Evolutionary conservation across 37 sponge, comb jelly and placozoan species (phyloP).

Genomic region (Spongilla lacustris): DNA sequence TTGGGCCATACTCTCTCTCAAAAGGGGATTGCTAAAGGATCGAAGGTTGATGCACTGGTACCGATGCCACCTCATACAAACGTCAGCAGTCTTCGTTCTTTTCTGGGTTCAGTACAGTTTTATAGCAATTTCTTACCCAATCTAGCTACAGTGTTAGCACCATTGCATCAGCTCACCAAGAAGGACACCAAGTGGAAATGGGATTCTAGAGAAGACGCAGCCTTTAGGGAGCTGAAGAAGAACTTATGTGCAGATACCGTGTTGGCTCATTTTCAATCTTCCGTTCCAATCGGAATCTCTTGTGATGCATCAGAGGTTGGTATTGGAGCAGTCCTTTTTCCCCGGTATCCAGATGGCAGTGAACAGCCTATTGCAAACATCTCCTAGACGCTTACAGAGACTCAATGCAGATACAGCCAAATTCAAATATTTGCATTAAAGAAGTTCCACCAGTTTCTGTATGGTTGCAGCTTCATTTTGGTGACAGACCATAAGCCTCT

Average conservation of each 20-base stretch:
- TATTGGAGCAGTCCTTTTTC: conserved; percentile 54
- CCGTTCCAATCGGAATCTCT: conserved; percentile 18
- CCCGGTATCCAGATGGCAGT: conserved; percentile 25
- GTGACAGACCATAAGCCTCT: conserved; percentile 64
- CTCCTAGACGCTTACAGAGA: conserved; percentile 41
- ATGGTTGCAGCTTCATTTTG: conserved; percentile 60
- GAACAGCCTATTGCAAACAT: conserved; percentile 60
- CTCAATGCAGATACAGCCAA: conserved; percentile 61
- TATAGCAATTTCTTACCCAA: conserved; percentile 51
- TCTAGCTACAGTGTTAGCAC: conserved; percentile 22
- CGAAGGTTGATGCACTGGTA: conserved; percentile 38
- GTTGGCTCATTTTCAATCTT: conserved; percentile 35
- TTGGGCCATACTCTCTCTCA: conserved; percentile 36
- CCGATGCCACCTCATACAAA: conserved; percentile 38
- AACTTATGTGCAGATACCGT: conserved; percentile 9
- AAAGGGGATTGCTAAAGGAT: neutral
- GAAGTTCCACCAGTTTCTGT: conserved; percentile 66
- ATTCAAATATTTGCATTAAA: conserved; percentile 54
- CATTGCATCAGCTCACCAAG: conserved; percentile 19
- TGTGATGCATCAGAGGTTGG: conserved; percentile 57
- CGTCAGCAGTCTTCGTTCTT: conserved; percentile 33
- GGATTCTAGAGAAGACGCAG: neutral
- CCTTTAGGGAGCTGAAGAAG: conserved; percentile 13
- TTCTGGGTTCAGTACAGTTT: conserved; percentile 39
- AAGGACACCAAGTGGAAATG: conserved; percentile 27